phyloP scores from a whole-genome alignment of 2,888 invertebrate genomes.

The Automeris io region DNA sequence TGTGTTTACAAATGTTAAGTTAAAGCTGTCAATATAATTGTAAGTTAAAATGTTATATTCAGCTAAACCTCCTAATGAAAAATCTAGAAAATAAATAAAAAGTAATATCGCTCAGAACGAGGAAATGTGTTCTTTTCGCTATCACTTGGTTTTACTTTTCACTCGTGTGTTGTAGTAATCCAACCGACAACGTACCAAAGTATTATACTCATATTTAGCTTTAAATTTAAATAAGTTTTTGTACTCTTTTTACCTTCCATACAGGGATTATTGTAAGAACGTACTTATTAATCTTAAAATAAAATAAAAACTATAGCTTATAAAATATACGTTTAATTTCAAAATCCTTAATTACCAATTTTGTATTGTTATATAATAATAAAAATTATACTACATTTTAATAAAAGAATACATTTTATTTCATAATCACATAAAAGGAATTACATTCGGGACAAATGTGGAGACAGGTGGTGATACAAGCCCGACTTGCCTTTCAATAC shows the following conservation, averaged over 20 bases:
- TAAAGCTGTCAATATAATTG: too few relatives aligned
- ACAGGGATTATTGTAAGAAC: slow-evolving; percentile 42
- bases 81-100: too few relatives aligned
- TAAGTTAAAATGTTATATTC: too few relatives aligned
- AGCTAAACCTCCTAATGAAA: too few relatives aligned
- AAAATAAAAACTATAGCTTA: slow-evolving; percentile 22
- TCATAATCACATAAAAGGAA: neutral
- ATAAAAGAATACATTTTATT: neutral
- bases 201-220: slow-evolving; percentile 34
- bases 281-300: too few relatives aligned
- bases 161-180: slow-evolving; percentile 17
- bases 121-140: neutral
- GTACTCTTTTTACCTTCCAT: slow-evolving; percentile 23
- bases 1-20: too few relatives aligned
- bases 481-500: too few relatives aligned
- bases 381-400: neutral
- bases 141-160: slow-evolving; percentile 4
- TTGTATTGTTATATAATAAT: neutral
- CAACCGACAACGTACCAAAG: slow-evolving; percentile 43
- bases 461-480: too few relatives aligned
- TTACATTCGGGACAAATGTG: too few relatives aligned
- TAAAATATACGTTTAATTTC: slow-evolving; percentile 6
- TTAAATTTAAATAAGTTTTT: slow-evolving; percentile 18
- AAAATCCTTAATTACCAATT: neutral
- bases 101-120: too few relatives aligned